Evolutionary conservation across 1,140 invertebrate species (phyloP).

Genomic region (Babylonia areolata): DNA sequence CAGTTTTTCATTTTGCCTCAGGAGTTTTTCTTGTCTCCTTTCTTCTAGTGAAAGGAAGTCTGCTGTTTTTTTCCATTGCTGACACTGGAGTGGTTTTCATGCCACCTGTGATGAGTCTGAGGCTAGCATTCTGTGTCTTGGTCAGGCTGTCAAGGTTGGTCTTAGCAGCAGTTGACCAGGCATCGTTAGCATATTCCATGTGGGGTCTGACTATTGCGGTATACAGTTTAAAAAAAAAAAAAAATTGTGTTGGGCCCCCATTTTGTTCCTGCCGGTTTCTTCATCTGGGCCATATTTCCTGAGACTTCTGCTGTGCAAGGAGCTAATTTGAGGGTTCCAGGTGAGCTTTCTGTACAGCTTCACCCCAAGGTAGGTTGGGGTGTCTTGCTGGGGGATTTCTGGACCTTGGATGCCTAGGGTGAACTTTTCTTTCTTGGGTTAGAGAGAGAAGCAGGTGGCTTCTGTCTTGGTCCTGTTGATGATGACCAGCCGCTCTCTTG

Average conservation of each 20-base stretch:
- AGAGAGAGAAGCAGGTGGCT: neutral
- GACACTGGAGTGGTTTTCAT: constrained; percentile 32
- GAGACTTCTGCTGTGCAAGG: neutral
- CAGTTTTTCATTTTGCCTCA: neutral
- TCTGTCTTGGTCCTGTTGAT: too few species aligned
- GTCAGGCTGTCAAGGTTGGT: neutral
- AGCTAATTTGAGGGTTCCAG: neutral
- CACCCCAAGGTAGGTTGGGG: neutral
- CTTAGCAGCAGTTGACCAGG: constrained; percentile 28
- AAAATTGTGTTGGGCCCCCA: neutral
- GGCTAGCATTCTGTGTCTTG: constrained; percentile 17
- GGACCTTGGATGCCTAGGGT: neutral
- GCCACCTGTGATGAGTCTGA: constrained; percentile 29
- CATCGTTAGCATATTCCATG: constrained; percentile 8
- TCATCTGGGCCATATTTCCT: constrained; percentile 12
- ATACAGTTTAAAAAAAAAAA: constrained; percentile 21
- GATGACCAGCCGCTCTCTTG: too few species aligned
- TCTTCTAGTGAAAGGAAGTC: neutral
- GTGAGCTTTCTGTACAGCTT: neutral
- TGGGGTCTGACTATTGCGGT: constrained; percentile 18
- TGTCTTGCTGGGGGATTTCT: neutral
- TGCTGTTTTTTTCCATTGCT: neutral
- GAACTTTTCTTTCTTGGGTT: neutral
- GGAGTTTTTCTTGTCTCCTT: neutral
- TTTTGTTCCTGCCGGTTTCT: constrained; percentile 27